phyloP scores from a whole-genome alignment of 1,140 invertebrate species.

The Oscheius sp. region DNA sequence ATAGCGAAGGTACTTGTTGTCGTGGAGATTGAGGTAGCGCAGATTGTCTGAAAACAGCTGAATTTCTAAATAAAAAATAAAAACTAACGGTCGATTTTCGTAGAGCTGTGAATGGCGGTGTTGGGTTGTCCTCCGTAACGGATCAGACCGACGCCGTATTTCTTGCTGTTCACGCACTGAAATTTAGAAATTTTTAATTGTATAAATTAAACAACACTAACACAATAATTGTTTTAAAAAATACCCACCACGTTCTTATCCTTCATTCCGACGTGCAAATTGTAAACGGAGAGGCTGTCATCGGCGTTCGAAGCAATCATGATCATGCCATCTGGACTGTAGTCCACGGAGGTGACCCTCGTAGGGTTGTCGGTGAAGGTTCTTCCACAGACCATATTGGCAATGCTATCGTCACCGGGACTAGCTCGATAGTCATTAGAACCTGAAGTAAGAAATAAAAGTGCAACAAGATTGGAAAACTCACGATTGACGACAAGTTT shows the following conservation, averaged over 20 bases:
- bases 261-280: not conserved
- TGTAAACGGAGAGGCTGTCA: not conserved
- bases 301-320: not conserved
- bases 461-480: no score
- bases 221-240: no score
- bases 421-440: no score
- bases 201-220: not conserved
- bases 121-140: conserved; percentile 97
- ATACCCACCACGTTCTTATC: not conserved
- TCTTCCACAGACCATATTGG: no score
- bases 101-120: conserved; percentile 95
- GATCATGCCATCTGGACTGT: not conserved
- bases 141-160: conserved; percentile 97
- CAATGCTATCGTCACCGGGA: no score
- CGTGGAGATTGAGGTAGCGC: conserved; percentile 91
- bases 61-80: not conserved
- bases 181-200: no score
- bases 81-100: conserved; percentile 82
- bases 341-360: not conserved
- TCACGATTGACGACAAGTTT: no score
- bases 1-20: conserved; percentile 95
- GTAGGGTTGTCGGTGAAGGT: no score
- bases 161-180: conserved; percentile 93
- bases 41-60: conserved; percentile 75
- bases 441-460: no score